Evolutionary conservation across 2,888 invertebrate species (phyloP).

Genomic region (Fissipunctia ypsillon): DNA sequence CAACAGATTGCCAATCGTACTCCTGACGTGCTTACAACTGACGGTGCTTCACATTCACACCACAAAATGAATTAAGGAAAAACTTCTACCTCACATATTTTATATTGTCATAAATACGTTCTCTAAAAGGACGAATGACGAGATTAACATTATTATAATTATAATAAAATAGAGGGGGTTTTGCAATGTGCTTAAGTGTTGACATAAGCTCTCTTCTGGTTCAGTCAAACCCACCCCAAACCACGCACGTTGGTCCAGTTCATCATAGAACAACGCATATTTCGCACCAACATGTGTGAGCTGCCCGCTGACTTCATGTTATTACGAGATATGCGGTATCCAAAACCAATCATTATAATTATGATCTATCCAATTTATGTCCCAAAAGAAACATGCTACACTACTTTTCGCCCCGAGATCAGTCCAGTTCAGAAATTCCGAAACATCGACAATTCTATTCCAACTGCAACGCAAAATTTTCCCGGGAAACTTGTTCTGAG

Average conservation of each 20-base stretch:
- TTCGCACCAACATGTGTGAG: too few relatives aligned
- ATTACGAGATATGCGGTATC: not conserved
- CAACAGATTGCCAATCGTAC: not conserved
- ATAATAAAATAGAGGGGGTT: too few relatives aligned
- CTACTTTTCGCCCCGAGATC: conserved; percentile 40
- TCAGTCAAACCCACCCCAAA: not conserved
- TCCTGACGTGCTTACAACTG: not conserved
- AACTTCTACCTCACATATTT: not conserved
- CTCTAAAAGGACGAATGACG: not conserved
- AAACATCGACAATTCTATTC: conserved; percentile 61
- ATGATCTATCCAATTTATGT: not conserved
- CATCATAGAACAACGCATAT: too few relatives aligned
- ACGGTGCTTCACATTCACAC: not conserved
- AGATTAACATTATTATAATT: not conserved
- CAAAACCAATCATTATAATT: not conserved
- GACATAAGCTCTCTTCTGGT: not conserved
- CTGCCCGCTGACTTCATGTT: too few relatives aligned
- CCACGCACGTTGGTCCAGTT: not conserved
- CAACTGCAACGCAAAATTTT: conserved; percentile 58
- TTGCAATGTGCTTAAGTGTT: not conserved
- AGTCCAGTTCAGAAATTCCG: conserved; percentile 51
- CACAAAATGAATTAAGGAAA: not conserved
- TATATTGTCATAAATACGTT: not conserved
- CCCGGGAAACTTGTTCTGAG: conserved; percentile 59
- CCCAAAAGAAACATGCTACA: conserved; percentile 9